These are phyloP conservation scores for Helogale parvula DNA, from an alignment of 2,113 vertebrate species.

Conservation along the genomic window DNA sequence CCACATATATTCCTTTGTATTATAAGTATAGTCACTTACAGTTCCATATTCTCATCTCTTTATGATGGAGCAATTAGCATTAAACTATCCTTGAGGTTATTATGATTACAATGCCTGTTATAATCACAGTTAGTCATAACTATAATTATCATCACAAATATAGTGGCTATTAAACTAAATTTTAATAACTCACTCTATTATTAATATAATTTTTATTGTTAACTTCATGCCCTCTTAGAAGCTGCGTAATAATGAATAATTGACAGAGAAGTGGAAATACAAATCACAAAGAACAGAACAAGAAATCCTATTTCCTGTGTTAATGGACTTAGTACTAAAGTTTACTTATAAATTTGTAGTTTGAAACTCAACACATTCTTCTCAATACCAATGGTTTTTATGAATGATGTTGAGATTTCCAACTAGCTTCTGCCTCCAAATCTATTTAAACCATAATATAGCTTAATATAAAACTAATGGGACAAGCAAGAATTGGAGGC, in stretches of 20 bases:
- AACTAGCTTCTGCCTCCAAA: background rate
- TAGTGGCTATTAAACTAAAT: conserved; percentile 69
- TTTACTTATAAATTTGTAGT: conserved; percentile 42
- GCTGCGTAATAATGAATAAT: conserved; percentile 51
- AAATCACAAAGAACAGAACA: conserved; percentile 52
- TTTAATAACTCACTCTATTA: conserved; percentile 75
- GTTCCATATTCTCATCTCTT: conserved; percentile 72
- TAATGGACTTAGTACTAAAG: conserved; percentile 13
- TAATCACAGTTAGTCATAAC: conserved; percentile 69
- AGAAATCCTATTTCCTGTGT: conserved; percentile 6
- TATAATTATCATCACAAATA: conserved; percentile 74
- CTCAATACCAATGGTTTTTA: background rate
- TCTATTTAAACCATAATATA: background rate
- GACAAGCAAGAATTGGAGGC: background rate
- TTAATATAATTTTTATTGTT: conserved; percentile 73
- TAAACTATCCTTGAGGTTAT: conserved; percentile 67
- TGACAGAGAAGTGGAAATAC: conserved; percentile 53
- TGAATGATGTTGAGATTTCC: background rate
- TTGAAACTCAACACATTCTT: conserved; percentile 34
- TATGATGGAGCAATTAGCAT: conserved; percentile 70
- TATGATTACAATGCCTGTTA: conserved; percentile 63
- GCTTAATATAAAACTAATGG: background rate
- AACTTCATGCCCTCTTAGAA: conserved; percentile 67
- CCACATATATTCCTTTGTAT: background rate
- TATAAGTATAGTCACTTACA: conserved; percentile 27